Evolutionary conservation across 2,113 vertebrate species (phyloP), one percentile per base, ranked within the genome.

Genomic region (human (Homo sapiens)): DNA sequence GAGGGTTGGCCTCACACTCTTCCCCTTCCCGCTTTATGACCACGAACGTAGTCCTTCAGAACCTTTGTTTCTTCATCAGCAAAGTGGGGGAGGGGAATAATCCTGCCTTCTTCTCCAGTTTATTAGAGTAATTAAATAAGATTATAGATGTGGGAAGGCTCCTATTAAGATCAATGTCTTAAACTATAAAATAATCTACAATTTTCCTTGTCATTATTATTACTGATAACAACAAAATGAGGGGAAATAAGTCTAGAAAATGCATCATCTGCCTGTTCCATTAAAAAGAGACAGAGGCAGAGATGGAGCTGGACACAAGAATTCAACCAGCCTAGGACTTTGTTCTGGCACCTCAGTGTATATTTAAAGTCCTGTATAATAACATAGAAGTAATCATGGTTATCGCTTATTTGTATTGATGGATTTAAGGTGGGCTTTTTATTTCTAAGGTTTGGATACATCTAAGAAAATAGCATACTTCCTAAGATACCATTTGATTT

Each of bases 171-270:
- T 59, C 30, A 68, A 50, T 64, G 38, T 89, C 68, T 79, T 89
- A 61, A 64, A 61, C 45, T 82, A 32, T 50, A 52, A 94, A 89
- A 45, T 30, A 30, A 40, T 52, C 38, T 52, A 48, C 48, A 40
- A 17, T 70, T 43, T 57, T 79, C 20, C 55, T 81, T 89, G 61
- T 50, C 90, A 59, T 66, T 85, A 45, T 50, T 25, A 38, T 50
- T 76, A 57, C 43, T 91, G 40, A 14, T 40, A 55, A 45, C 59
- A 89, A 57, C n/a, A 59, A 18, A 6, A 30, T 88, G 70, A 87
- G 57, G 27, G 50, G 55, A 89, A 94, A 8, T 96, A 89, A 94
- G 8, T 96, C 70, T 88, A 64, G 70, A 84, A 89, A 83, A 45
- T 83, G 25, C 6, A 20, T 85, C 35, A 81, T 90, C 64, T 94